Evolutionary conservation across 1,140 invertebrate species (phyloP).

Genomic region (Caenorhabditis remanei): DNA sequence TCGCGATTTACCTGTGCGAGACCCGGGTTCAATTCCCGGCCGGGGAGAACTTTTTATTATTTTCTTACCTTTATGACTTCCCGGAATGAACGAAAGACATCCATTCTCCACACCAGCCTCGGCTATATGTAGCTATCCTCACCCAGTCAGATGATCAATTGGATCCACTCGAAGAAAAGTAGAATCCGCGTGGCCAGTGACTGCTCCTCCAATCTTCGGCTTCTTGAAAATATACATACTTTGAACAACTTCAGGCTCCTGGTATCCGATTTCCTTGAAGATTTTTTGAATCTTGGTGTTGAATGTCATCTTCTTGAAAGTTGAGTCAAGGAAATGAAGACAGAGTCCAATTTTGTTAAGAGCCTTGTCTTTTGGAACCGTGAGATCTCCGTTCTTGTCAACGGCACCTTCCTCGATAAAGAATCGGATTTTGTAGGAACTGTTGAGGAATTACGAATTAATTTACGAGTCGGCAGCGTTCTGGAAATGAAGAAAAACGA

Average conservation of each 20-base stretch:
- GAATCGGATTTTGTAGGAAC: conserved; percentile 90
- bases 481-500: conserved; percentile 53
- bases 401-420: conserved; percentile 92
- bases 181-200: too few species aligned
- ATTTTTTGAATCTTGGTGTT: too few species aligned
- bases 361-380: conserved; percentile 83
- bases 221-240: too few species aligned
- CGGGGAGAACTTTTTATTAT: too few species aligned
- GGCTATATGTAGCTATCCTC: conserved; percentile 94
- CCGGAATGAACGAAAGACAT: conserved; percentile 90
- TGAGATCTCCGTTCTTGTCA: conserved; percentile 83
- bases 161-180: too few species aligned
- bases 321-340: conserved; percentile 87
- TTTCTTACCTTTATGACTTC: conserved; percentile 91
- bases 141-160: conserved; percentile 84
- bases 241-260: too few species aligned
- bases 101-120: conserved; percentile 92
- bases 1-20: too few species aligned
- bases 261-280: too few species aligned
- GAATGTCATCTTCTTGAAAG: conserved; percentile 87
- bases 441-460: conserved; percentile 90
- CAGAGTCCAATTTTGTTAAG: conserved; percentile 89
- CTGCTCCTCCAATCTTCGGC: too few species aligned
- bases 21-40: too few species aligned
- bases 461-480: conserved; percentile 82